Evolutionary conservation across 2,113 vertebrate species (phyloP), one percentile per base, ranked within the genome.

Genomic region (Pelecanus crispus): DNA sequence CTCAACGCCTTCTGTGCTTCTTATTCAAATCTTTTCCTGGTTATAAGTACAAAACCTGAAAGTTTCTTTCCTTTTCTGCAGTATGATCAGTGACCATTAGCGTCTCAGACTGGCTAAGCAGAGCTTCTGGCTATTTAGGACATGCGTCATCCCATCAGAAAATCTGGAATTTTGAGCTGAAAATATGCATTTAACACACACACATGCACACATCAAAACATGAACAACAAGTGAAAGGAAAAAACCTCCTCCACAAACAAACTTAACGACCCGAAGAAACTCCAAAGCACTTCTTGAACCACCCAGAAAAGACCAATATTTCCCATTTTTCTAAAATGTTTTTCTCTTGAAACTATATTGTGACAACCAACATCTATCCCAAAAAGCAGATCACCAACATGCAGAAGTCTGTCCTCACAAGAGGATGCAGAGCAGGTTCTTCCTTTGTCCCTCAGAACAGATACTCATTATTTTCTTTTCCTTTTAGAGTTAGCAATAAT

Each of bases 201-300:
- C 21, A 12, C 4, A 16, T 5, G 16, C 9, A 56, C 24, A 4
- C 0, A 2, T 1, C 11, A 38, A 62, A 81, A 42, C 2, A 3
- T 6, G 9, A 72, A 19, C 6, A 34, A 24, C 13, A 61, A 24
- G 13, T 28, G 34, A 55, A 71, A 44, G 20, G 63, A 38, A 61
- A 20, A 2, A 47, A 81, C n/a, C 3, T 44, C 22, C 15, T 53
- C 29, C 29, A n/a, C 17, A 52, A 71, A 34, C 9, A 94, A 28
- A n/a, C 19, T n/a, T 58, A 13, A 55, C 14, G 36, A 34, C 22
- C 8, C 29, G 10, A 73, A 78, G 22, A 71, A 86, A 26, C 6
- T 29, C 20, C 12, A 38, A 40, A 79, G 8, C 2, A n/a, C 7
- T 72, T 74, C 3, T 55, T 85, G 47, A 85, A 44, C 3, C 44